Conservation (phyloP, 2,797 vertebrate species). For the Steatocranus sp. region DNA sequence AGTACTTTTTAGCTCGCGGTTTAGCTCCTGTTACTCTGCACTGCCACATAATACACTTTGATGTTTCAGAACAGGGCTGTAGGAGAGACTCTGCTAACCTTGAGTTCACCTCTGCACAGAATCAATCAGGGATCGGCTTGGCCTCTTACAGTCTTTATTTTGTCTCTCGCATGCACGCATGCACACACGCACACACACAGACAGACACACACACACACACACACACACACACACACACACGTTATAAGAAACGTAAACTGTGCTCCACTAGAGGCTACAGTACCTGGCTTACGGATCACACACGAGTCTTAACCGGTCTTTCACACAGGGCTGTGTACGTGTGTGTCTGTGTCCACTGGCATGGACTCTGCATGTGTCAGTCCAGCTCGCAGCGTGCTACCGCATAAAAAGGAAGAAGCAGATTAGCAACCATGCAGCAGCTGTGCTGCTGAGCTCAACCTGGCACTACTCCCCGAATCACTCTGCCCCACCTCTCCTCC, state of each 20-base stretch:
- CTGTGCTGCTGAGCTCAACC: background rate
- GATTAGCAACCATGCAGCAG: background rate
- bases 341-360: background rate
- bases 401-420: background rate
- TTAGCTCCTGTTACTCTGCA: background rate
- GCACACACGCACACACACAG: background rate
- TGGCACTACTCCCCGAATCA: background rate
- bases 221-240: background rate
- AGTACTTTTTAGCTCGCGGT: background rate
- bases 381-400: background rate
- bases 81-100: background rate
- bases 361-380: background rate
- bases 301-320: background rate
- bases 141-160: background rate
- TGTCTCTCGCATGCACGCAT: fast-evolving
- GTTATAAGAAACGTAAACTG: background rate
- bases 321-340: background rate
- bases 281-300: background rate
- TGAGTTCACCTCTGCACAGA: background rate
- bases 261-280: background rate
- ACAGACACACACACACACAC: background rate
- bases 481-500: background rate
- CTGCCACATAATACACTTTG: background rate
- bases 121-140: background rate
- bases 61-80: background rate